phyloP scores from a whole-genome alignment of 2,113 vertebrate genomes.

The Myanophis thanlyinensis region DNA sequence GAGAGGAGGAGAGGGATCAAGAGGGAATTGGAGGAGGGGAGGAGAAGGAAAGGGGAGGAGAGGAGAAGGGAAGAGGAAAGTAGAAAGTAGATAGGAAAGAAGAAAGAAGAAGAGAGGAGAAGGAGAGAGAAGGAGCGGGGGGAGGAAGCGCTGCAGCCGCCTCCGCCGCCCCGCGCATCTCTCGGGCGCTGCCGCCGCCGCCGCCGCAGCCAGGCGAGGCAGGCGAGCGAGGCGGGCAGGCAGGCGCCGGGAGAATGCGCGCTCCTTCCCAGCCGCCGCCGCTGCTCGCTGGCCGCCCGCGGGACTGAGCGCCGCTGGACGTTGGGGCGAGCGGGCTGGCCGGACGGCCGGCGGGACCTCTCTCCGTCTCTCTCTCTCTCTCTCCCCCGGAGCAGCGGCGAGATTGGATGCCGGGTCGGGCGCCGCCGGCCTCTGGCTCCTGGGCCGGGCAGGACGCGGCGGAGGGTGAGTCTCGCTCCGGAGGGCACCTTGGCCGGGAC shows the following conservation, averaged over 20 bases:
- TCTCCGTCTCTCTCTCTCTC: too few species aligned
- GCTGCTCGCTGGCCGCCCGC: neutral
- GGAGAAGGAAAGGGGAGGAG: too few species aligned
- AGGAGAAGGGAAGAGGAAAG: too few species aligned
- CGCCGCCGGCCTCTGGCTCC: neutral
- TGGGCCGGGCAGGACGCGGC: neutral
- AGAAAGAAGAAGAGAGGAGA: too few species aligned
- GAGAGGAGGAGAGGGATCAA: too few species aligned
- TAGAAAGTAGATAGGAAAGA: too few species aligned
- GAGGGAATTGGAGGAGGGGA: too few species aligned
- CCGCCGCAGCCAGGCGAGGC: neutral
- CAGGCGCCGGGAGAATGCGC: neutral
- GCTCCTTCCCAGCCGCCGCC: neutral
- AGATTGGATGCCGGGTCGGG: neutral
- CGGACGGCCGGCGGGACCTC: too few species aligned
- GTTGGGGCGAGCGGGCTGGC: neutral
- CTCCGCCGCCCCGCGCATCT: neutral
- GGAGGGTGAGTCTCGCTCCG: neutral
- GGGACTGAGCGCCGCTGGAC: neutral
- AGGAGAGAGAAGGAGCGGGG: neutral
- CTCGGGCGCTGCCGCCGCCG: neutral
- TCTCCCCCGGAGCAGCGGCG: neutral
- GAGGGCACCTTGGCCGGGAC: neutral
- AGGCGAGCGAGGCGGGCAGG: neutral
- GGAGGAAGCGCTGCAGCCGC: neutral